These are phyloP conservation scores for Liopterus haemorrhoidalis DNA, from an alignment of 2,888 invertebrate species.

Conservation along the genomic window DNA sequence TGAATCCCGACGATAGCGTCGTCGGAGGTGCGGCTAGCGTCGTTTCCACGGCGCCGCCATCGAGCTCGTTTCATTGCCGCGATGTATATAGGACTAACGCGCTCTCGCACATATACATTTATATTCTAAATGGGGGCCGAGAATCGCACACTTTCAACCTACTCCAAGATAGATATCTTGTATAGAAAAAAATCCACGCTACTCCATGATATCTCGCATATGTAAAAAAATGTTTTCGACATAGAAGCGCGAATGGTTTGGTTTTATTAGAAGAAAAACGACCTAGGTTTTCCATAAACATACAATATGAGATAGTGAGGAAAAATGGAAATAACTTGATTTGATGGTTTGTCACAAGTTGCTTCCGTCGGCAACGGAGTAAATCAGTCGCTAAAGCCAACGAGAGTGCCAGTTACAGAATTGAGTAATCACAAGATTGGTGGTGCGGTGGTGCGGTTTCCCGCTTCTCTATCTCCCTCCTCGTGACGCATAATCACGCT, in stretches of 20 bases:
- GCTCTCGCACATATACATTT: slow-evolving; percentile 32
- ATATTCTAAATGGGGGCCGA: slow-evolving; percentile 34
- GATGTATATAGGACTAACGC: slow-evolving; percentile 32
- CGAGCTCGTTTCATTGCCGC: slow-evolving; percentile 29
- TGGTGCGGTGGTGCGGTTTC: slow-evolving; percentile 34
- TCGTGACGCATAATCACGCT: slow-evolving; percentile 44
- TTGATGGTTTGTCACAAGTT: not conserved
- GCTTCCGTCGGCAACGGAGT: not conserved
- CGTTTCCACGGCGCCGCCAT: slow-evolving; percentile 22
- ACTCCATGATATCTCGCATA: slow-evolving; percentile 13
- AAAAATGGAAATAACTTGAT: slow-evolving; percentile 20
- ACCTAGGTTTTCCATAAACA: too few species aligned
- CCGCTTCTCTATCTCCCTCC: slow-evolving; percentile 30
- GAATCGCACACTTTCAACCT: slow-evolving; percentile 35
- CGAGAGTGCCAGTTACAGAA: slow-evolving; percentile 38
- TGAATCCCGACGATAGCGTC: slow-evolving; percentile 19
- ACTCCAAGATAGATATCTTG: slow-evolving; percentile 32
- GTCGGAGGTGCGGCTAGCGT: slow-evolving; percentile 21
- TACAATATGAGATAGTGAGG: slow-evolving; percentile 11
- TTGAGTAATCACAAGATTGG: slow-evolving; percentile 46
- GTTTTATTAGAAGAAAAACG: slow-evolving; percentile 20
- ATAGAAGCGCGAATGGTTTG: slow-evolving; percentile 18
- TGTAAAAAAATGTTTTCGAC: slow-evolving; percentile 23
- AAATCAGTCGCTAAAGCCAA: slow-evolving; percentile 30
- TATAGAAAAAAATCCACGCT: slow-evolving; percentile 14